Base-by-base conservation (phyloP, 2,888 invertebrate genomes). In the Acanthosepion esculentum region DNA sequence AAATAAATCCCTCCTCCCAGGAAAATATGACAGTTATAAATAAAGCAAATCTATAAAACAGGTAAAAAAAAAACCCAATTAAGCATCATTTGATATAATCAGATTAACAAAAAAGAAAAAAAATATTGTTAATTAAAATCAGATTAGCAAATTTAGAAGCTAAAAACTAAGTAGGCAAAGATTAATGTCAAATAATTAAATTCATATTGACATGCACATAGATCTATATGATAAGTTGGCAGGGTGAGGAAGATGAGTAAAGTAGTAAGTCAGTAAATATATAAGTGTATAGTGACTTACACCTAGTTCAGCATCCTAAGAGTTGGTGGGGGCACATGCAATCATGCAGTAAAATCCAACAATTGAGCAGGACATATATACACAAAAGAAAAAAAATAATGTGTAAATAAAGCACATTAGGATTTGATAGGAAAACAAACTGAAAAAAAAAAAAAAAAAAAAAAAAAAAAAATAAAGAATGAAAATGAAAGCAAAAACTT, bases 181-280 rank as follows among this genome's bases (percentile, higher is more conserved):
- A 33, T 78, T 78, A n/a, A 33, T 78, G 12, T 8, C n/a, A n/a
- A n/a, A 15, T 33, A n/a, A 33, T 78, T 33, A 78, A 41, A 78
- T 78, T 3, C 15, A 78, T 10, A 78, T 78, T 78, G 33, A 78
- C 15, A 78, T 78, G 78, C 78, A n/a, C 12, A 33, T 33, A 33
- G 78, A 12, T 78, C 8, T 15, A n/a, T 78, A 33, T 12, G 33
- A 78, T 23, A 59, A 23, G 59, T 59, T 23, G 23, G 20, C 23
- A 23, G 20, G 23, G 59, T 59, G 26, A 59, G 59, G 59, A 59
- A 23, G 2, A 59, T 59, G 23, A 7, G 78, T 78, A 78, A n/a
- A 78, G n/a, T 78, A 78, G n/a, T n/a, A 78, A n/a, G 78, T 78
- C 78, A 78, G 78, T 78, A 78, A 33, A 78, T 78, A 78, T 78